Base-by-base conservation (phyloP, 2,888 invertebrate species). In the Elegia similella region DNA sequence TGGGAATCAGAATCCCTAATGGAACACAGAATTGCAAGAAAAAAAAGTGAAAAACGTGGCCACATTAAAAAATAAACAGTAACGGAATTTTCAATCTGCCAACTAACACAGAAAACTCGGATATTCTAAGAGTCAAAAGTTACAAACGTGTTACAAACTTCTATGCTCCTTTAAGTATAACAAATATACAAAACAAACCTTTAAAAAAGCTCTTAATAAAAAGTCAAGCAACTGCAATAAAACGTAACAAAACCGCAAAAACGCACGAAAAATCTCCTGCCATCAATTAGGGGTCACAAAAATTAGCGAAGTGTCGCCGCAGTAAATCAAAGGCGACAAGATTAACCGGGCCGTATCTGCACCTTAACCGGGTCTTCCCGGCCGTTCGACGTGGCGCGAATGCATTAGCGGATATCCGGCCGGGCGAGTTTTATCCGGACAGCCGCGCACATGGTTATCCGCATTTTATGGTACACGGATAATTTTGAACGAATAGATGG, bases 331-430 rank as follows among this genome's bases (percentile, higher is more conserved):
- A 84, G 73, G 73, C 71, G 65, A 68, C 71, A 75, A 84, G 85
- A 88, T 88, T 87, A 88, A 85, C 84, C 82, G 74, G 78, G 78
- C 82, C 81, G 83, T 84, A 88, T 87, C 86, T 88, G 75, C 82
- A 84, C 84, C 86, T 86, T 83, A 83, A 82, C 83, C 82, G 84
- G 86, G 80, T 87, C 86, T 83, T 78, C 81, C 83, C 80, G 82
- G 82, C 78, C 82, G 80, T 78, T 78, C 72, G 78, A 86, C 88
- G 88, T 83, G 88, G 69, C 63, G 65, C 68, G 88, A 88, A 89
- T 89, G 87, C 76, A 85, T 88, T 86, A 87, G 70, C 77, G 72
- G 72, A 69, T 75, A 70, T 71, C 68, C 70, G 68, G 62, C 64
- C 69, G 65, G 68, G 66, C 61, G 65, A 72, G 65, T 72, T 79